Evolutionary conservation across 1,140 invertebrate species (phyloP), one percentile per base, ranked within the genome.

Genomic region (Platyscapa corneri): DNA sequence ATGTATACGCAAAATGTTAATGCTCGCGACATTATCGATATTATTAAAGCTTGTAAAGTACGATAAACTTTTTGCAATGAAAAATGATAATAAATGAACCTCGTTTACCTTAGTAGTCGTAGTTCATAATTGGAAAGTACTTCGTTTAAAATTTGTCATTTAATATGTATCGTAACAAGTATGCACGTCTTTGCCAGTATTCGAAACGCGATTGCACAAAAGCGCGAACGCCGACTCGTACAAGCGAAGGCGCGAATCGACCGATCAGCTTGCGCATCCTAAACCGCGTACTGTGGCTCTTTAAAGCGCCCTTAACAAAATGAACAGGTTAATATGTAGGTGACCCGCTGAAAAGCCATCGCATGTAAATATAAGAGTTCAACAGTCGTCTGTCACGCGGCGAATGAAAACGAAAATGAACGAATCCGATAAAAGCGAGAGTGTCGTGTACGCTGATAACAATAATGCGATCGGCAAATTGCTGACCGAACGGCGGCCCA

Each of bases 381-480:
- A 74, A 74, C 46, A 64, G 32, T 53, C 84, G 81, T 86, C 87
- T n/a, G 14, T 75, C 53, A 56, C 23, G 56, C 23, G 7, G 60
- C 53, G 32, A 76, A n/a, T 46, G 79, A 85, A 86, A 86, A 56
- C 32, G 79, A 86, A 86, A 86, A 82, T 78, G 84, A 86, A 80
- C 30, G 72, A 16, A 18, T 30, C 27, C 37, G 72, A 77, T 49
- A 53, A 86, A 83, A 86, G 81, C 75, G 81, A 86, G 72, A 86
- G 85, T 86, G 76, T 83, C 81, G 72, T 80, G 64, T 18, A 32
- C 53, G 67, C 60, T 32, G 64, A 82, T 78, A 82, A 86, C 80
- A 82, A 86, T 82, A 81, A 82, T 86, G 84, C 74, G 84, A 86
- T 86, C 72, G 84, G 78, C 67, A 74, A 85, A 80, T 85, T 79